Evolutionary conservation across 2,888 invertebrate genomes (phyloP), one percentile per base, ranked within the genome.

Genomic region (Camponotus fellah): DNA sequence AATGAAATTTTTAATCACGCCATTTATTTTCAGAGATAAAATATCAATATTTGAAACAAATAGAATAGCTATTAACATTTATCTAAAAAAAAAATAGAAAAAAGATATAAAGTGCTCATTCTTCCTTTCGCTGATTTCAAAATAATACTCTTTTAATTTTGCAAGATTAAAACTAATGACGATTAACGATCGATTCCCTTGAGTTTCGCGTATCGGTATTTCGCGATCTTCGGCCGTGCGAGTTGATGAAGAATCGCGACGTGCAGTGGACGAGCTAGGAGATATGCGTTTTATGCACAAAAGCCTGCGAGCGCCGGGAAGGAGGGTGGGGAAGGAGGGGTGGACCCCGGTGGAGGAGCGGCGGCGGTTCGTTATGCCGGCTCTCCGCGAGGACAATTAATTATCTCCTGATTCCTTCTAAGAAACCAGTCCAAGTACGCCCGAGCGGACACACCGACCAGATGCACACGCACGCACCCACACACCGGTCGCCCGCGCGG

Each of bases 351-450:
- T 9, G 46, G 62, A n/a, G 86, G 26, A 26, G 84, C 84, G 66
- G 81, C 84, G 89, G 85, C 84, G 91, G 89, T 93, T 93, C 92
- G 93, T 92, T 93, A 92, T 93, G 93, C 92, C 91, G 89, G 90
- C 90, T 92, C 90, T 92, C 91, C 91, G 92, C 92, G 92, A 92
- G 93, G 93, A 93, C 94, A 93, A 94, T 94, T 94, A 94, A 94
- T 94, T 93, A 94, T 94, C 94, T 91, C 91, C 92, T 92, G 94
- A 94, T 94, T 93, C 92, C 92, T 94, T 93, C 93, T 93, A 92
- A 94, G 93, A 94, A 90, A 94, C 93, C 93, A 93, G 94, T 93
- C 91, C 92, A 93, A 93, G 92, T 92, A 91, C 91, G 90, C 90
- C 87, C 86, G 91, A 86, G 85, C 82, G 74, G 68, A 60, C 88